A percentile compares a stretch with the other conserved stretches of the same genome.
phyloP scores from a whole-genome alignment of 2,888 invertebrate genomes.

The Pediacus dermestoides region DNA sequence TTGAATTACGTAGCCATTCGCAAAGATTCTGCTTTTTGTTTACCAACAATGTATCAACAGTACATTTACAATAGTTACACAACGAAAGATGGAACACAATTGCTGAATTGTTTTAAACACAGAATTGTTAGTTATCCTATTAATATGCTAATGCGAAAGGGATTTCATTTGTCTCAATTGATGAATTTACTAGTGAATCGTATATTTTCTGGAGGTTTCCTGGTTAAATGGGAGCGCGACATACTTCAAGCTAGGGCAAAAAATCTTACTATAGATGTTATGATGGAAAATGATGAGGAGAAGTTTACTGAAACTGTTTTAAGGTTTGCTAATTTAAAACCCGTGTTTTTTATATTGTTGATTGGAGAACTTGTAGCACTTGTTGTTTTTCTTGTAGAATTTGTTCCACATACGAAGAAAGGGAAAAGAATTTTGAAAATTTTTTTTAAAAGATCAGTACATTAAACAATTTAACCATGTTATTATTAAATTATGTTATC shows the following conservation, averaged over 20 bases:
- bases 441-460: too few species aligned
- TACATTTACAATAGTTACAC: constrained; percentile 33
- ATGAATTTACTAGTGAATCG: constrained; percentile 35
- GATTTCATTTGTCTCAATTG: constrained; percentile 36
- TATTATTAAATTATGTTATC: too few species aligned
- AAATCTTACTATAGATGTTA: not conserved
- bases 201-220: constrained; percentile 32
- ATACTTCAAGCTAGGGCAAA: not conserved
- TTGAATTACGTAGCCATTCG: constrained; percentile 27
- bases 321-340: too few species aligned
- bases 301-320: too few species aligned
- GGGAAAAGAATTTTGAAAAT: too few species aligned
- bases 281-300: too few species aligned
- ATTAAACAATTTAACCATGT: too few species aligned
- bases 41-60: constrained; percentile 34
- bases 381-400: too few species aligned
- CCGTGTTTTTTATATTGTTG: too few species aligned
- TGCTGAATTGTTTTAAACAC: constrained; percentile 33
- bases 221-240: constrained; percentile 3
- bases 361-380: too few species aligned
- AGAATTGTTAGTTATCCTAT: constrained; percentile 39
- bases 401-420: too few species aligned
- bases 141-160: constrained; percentile 42
- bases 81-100: constrained; percentile 26
- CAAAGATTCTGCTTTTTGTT: constrained; percentile 32